phyloP scores from a whole-genome alignment of 2,888 invertebrate species.

The Pandemis heparana region DNA sequence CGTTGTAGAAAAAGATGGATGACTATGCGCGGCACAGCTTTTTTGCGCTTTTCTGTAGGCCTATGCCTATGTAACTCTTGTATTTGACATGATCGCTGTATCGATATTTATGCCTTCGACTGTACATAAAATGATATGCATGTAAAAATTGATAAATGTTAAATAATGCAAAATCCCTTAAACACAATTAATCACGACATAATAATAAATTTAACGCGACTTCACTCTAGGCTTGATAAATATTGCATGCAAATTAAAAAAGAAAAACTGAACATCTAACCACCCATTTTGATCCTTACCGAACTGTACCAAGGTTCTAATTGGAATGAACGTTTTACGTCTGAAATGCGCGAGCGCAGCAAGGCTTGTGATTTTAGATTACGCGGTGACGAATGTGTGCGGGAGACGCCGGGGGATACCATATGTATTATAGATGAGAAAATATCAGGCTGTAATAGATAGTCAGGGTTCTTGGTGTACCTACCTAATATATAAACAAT shows the following conservation, averaged over 20 bases:
- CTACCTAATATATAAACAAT: too few species aligned
- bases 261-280: not conserved
- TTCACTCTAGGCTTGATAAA: not conserved
- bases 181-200: not conserved
- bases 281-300: not conserved
- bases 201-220: not conserved
- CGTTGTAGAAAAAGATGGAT: too few species aligned
- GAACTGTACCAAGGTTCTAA: not conserved
- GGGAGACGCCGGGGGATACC: constrained; percentile 56
- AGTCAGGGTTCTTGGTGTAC: too few species aligned
- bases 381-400: constrained; percentile 64
- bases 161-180: not conserved
- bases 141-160: too few species aligned
- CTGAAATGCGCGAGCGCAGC: not conserved
- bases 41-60: too few species aligned
- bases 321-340: not conserved
- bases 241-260: not conserved
- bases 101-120: too few species aligned
- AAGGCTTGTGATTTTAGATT: constrained; percentile 61
- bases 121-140: too few species aligned
- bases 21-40: too few species aligned
- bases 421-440: not conserved
- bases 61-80: too few species aligned
- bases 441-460: not conserved
- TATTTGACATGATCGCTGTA: too few species aligned